A percentile compares a stretch with the other conserved stretches of the same genome.
phyloP scores from a whole-genome alignment of 2,113 vertebrate species.

The Gila orcuttii region DNA sequence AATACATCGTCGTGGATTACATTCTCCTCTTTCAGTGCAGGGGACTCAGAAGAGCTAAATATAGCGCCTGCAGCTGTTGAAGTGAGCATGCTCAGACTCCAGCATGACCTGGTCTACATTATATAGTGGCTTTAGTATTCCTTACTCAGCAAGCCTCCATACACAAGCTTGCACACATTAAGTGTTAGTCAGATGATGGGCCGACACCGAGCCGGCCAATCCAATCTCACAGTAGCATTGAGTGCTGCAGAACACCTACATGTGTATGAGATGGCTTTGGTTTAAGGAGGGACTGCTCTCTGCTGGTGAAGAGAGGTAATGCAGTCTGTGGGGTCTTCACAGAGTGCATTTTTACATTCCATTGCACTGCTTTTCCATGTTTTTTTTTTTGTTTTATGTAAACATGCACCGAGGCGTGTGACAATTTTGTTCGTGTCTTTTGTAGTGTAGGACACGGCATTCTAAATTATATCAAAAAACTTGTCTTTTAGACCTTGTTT shows the following conservation, averaged over 20 bases:
- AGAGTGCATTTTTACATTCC: no score
- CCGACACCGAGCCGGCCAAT: conserved; percentile 11
- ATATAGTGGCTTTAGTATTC: conserved; percentile 15
- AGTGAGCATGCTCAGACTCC: conserved; percentile 59
- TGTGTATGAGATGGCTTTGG: not conserved
- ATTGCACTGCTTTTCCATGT: no score
- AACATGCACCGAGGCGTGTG: no score
- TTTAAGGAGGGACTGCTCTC: conserved; percentile 24
- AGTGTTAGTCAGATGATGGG: conserved; percentile 3
- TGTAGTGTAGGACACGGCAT: no score
- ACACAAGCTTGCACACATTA: not conserved
- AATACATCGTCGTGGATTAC: not conserved
- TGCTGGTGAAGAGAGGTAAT: conserved; percentile 10
- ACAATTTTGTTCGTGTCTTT: no score
- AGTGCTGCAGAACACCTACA: not conserved
- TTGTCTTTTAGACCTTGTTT: no score
- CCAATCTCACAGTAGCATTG: not conserved
- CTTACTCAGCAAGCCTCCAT: conserved; percentile 28
- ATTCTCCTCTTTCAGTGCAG: conserved; percentile 11
- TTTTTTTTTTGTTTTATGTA: no score
- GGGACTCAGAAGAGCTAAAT: conserved; percentile 65
- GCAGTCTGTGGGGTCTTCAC: not conserved
- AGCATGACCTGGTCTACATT: conserved; percentile 45
- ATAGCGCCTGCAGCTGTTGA: conserved; percentile 70
- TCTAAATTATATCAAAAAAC: no score